Base-by-base conservation (phyloP, 2,888 invertebrate species). In the Allolobophora icterica region DNA sequence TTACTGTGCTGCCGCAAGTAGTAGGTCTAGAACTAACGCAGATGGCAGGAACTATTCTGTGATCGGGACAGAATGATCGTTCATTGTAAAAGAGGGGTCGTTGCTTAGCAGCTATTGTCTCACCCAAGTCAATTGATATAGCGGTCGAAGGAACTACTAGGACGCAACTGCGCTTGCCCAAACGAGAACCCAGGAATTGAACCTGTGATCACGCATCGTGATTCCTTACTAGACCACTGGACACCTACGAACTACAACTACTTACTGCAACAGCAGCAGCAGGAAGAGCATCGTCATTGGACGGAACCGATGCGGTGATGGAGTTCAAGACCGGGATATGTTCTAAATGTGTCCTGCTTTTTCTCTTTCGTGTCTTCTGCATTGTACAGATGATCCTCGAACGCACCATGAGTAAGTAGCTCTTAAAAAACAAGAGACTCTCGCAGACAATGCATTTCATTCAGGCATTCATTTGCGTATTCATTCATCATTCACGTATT, bases 251-350 rank as follows among this genome's bases (percentile, higher is more conserved):
- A 24, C 52, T 24, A 21, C 24, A 2, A 21, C 24, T 8, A 2
- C 24, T 52, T 24, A 4, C 17, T 52, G 4, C 24, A 24, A 24
- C 52, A 52, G 21, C 52, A 52, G 52, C 52, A 52, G 21, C 52
- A 52, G 71, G 19, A n/a, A 13, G 11, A 71, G n/a, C 71, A 71
- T 71, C 8, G 71, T 8, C n/a, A 11, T 30, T 13, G 1, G 71
- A n/a, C 71, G 30, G 71, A 71, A 71, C 71, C 71, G 71, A 71
- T 71, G 71, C 71, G 71, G 71, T n/a, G 71, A 71, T 71, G 71
- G 71, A 71, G 71, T 71, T 71, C 30, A 71, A n/a, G 13, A n/a
- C 30, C 71, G 1, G 71, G 71, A 71, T 71, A 71, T n/a, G 30
- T n/a, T 71, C 71, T 8, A 6, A 71, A n/a, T n/a, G n/a, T n/a